Evolutionary conservation across 1,140 invertebrate genomes (phyloP).

Genomic region (Trichonephila inaurata): DNA sequence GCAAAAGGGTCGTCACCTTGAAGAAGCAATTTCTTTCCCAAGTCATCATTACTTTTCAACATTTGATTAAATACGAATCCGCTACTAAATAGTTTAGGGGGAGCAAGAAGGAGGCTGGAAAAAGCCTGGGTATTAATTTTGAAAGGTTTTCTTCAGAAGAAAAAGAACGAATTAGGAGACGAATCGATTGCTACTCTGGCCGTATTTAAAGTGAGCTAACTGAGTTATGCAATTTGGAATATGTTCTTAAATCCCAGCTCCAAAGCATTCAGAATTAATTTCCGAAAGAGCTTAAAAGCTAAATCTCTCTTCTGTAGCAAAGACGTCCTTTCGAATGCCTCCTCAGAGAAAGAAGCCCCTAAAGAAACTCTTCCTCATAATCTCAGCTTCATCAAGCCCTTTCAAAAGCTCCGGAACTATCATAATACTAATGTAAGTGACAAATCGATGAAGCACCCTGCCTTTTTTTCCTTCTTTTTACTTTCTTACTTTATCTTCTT

Average conservation of each 20-base stretch:
- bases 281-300: conserved; percentile 77
- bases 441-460: conserved; percentile 75
- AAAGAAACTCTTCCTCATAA: conserved; percentile 75
- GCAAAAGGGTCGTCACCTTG: conserved; percentile 72
- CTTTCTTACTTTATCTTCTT: conserved; percentile 70
- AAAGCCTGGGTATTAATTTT: conserved; percentile 74
- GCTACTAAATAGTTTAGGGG: conserved; percentile 55
- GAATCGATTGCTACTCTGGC: conserved; percentile 70
- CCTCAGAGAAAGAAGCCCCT: conserved; percentile 68
- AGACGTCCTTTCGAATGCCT: conserved; percentile 68
- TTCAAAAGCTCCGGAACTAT: conserved; percentile 77
- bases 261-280: conserved; percentile 77
- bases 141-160: conserved; percentile 66
- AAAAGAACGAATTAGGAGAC: conserved; percentile 74
- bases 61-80: conserved; percentile 76
- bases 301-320: conserved; percentile 74
- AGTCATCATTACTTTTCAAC: conserved; percentile 76
- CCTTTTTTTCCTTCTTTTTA: conserved; percentile 50
- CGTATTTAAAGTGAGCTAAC: conserved; percentile 76
- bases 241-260: conserved; percentile 74
- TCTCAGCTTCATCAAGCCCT: conserved; percentile 76
- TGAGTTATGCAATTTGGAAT: conserved; percentile 77
- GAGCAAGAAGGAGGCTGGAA: conserved; percentile 32
- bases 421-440: conserved; percentile 77
- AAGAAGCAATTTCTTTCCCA: conserved; percentile 64